A percentile compares a stretch with the other conserved stretches of the same genome.
Evolutionary conservation across 92 coral and sea anemone genomes (phyloP).

Genomic region (Isaurus tuberculatus): DNA sequence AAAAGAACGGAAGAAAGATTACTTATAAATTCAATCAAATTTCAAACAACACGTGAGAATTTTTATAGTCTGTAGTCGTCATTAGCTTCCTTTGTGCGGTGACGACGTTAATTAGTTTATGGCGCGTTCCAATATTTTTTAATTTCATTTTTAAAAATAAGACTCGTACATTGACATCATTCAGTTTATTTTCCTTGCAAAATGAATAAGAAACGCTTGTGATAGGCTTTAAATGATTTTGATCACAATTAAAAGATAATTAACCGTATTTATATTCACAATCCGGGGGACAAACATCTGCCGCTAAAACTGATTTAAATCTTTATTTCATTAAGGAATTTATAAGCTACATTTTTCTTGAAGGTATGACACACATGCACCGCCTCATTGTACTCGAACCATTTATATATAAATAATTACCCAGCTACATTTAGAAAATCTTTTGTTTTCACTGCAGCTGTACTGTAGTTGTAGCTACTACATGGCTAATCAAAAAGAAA

Average conservation of each 20-base stretch:
- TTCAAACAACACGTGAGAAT: constrained; percentile 10
- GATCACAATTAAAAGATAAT: constrained; percentile 5
- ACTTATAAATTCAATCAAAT: constrained; percentile 23
- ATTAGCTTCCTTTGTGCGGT: constrained; percentile 26
- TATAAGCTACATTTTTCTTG: constrained; percentile 17
- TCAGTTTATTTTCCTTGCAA: not conserved
- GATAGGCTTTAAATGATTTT: not conserved
- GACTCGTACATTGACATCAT: constrained; percentile 8
- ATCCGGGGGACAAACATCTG: constrained; percentile 4
- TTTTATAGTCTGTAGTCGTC: not conserved
- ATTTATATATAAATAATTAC: not conserved
- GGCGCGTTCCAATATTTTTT: constrained; percentile 20
- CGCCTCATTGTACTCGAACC: not conserved
- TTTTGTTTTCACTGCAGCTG: constrained; percentile 6
- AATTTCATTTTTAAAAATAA: not conserved
- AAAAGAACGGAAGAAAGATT: constrained; percentile 18
- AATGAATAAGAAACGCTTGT: constrained; percentile 1
- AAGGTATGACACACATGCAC: constrained; percentile 14
- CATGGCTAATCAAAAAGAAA: constrained; percentile 12
- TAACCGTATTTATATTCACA: not conserved
- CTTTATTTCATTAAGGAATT: not conserved
- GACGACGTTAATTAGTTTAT: constrained; percentile 21
- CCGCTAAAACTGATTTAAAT: not conserved
- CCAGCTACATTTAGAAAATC: not conserved
- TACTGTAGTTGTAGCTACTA: not conserved